Percentiles rank a stretch among this genome's conserved stretches.
phyloP scores from a whole-genome alignment of 1,140 invertebrate genomes.

The Heliconius congener region DNA sequence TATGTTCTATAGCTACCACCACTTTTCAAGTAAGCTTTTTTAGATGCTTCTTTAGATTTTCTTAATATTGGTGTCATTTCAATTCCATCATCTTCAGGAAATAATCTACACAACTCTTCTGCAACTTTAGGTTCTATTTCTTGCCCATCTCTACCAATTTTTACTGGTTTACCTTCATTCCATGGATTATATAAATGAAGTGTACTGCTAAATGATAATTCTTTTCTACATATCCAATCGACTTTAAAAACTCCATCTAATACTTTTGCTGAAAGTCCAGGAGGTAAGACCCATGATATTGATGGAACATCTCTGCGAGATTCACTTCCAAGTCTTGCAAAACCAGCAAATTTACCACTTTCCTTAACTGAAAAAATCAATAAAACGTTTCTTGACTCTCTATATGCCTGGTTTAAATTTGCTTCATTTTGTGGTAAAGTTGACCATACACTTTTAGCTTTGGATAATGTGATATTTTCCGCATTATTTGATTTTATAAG shows the following conservation, averaged over 20 bases:
- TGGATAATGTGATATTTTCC: conserved; percentile 97
- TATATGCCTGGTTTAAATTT: conserved; percentile 96
- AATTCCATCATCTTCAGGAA: conserved; percentile 95
- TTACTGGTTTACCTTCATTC: conserved; percentile 99
- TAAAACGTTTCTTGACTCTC: conserved; percentile 95
- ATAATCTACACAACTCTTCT: conserved; percentile 95
- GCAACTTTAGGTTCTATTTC: conserved; percentile 98
- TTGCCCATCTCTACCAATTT: conserved; percentile 99
- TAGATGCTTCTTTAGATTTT: conserved; percentile 93
- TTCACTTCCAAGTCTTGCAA: conserved; percentile 93
- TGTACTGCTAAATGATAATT: conserved; percentile 95
- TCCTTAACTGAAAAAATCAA: conserved; percentile 99
- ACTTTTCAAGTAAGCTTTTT: conserved; percentile 82
- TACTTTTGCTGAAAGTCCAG: conserved; percentile 94
- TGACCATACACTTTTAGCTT: conserved; percentile 98
- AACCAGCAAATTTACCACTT: conserved; percentile 96
- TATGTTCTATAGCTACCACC: conserved; percentile 80
- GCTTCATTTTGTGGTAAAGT: conserved; percentile 98
- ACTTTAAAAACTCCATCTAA: conserved; percentile 97
- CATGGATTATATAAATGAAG: conserved; percentile 97
- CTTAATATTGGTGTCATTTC: conserved; percentile 94
- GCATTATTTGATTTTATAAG: conserved; percentile 99
- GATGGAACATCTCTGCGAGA: conserved; percentile 94
- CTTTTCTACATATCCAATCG: conserved; percentile 98
- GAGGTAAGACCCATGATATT: conserved; percentile 97